Evolutionary conservation across 53 echinoderm and acorn worm species (phyloP), one percentile per base, ranked within the genome.

Genomic region (Apostichopus leukothele): DNA sequence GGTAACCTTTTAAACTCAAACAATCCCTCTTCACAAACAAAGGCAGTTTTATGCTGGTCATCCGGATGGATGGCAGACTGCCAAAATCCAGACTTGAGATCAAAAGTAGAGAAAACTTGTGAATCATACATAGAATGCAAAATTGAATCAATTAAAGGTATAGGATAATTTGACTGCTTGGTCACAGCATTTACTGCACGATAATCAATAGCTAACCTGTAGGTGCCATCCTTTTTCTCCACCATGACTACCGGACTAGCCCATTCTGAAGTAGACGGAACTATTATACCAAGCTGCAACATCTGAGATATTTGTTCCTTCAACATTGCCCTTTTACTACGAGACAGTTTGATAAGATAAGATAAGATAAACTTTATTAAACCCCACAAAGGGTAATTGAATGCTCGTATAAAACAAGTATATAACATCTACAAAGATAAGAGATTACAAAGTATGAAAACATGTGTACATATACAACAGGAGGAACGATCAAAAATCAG

Each of bases 81-180:
- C 88, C 88, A 88, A 71, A 88, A 88, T 51, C 88, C 88, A 18
- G 87, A 57, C 11, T 75, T 86, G 18, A 87, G 74, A 66, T 91
- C 88, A 8, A 91, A 23, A 7, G 88, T 75, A 5, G 76, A 76
- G 19, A 88, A 91, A 8, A 91, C 73, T 13, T 16, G 73, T 67
- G 90, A 27, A 25, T 80, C 76, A 85, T 84, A 57, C 39, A 90
- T 25, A 7, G 88, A 81, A 23, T 86, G 52, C 23, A 86, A 51
- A 20, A 86, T 51, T 25, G 21, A 14, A 1, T 86, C 86, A 86
- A 21, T 86, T 39, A 68, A 67, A 71, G 86, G 86, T 50, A 86
- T 86, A 14, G 86, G 86, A 71, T 86, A 86, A 52, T 25, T 66
- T 86, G 86, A 86, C 10, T 67, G 9, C 26, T 86, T 86, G 25